A percentile compares a stretch with the other conserved stretches of the same genome.
Conservation (phyloP, 1,140 invertebrate species). For the Physella acuta region DNA sequence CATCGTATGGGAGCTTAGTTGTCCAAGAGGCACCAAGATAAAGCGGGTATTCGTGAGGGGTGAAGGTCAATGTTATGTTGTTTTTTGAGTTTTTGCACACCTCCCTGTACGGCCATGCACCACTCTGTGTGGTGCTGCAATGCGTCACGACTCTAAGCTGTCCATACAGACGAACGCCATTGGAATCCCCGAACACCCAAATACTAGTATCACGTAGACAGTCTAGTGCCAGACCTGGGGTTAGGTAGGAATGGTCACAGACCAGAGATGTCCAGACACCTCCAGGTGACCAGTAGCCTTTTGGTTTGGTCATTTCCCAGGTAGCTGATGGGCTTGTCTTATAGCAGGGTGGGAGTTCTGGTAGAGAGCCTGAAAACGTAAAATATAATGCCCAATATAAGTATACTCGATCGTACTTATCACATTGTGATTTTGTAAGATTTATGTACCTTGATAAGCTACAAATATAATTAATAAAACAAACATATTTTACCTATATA, state of each 20-base stretch:
- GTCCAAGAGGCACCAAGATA: background rate
- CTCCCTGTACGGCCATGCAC: background rate
- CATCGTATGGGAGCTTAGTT: background rate
- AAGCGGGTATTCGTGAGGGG: background rate
- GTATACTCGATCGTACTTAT: too few relatives aligned
- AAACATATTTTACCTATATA: too few relatives aligned
- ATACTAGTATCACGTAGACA: background rate
- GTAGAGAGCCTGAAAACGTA: background rate
- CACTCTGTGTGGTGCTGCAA: background rate
- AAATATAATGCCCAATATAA: too few relatives aligned
- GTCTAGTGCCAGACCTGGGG: background rate
- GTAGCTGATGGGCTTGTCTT: background rate
- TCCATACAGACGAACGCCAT: background rate
- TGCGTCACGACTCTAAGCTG: background rate
- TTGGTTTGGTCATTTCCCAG: background rate
- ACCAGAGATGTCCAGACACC: background rate
- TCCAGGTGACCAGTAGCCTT: background rate
- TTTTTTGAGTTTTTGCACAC: background rate
- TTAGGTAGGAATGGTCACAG: background rate
- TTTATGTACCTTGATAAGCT: too few relatives aligned
- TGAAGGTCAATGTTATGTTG: background rate
- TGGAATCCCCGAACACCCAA: constrained; percentile 14
- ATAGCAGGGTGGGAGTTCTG: background rate
- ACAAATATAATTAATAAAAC: too few relatives aligned
- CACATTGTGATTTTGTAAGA: too few relatives aligned